Evolutionary conservation across 2,888 invertebrate species (phyloP), one percentile per base, ranked within the genome.

Genomic region (Plutella xylostella): DNA sequence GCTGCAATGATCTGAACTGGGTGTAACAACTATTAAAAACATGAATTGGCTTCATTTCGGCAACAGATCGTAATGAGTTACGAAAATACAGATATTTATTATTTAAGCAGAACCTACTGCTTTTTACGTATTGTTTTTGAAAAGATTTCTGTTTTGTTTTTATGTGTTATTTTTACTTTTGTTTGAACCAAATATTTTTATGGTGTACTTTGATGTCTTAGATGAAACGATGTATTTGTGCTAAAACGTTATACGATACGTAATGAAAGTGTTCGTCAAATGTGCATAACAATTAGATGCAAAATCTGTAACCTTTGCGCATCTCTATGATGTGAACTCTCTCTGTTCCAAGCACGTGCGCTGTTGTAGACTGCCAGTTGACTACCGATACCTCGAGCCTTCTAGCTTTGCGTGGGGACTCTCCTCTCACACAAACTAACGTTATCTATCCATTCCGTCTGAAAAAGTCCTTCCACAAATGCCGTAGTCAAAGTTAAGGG

Each of bases 161-260:
- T 68, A 68, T 71, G 63, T 65, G 60, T 70, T 79, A 66, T 73
- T 72, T 68, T 63, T 57, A 65, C 68, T 68, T 51, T 62, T 72
- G 62, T 71, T 68, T 55, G 12, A 20, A n/a, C 4, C 20, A 37
- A 19, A 37, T 37, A 37, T 42, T 19, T 42, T 21, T 34, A 37
- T 37, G 43, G 35, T 43, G 37, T 25, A 22, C 22, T 11, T 44
- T 44, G 44, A 25, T 44, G 44, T 44, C 17, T 68, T 82, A 80
- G 80, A 76, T 70, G 62, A 68, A 65, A 63, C 68, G 61, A 68
- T 55, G 63, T 71, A 51, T 67, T 68, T 80, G 72, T 78, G 82
- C 82, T 78, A 82, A 82, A 79, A 79, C 80, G 82, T 82, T 82
- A 80, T 79, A 80, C 68, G 72, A 80, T 80, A 80, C 82, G 82